Conservation (phyloP, 1,140 invertebrate genomes). For the Aethina tumida region DNA sequence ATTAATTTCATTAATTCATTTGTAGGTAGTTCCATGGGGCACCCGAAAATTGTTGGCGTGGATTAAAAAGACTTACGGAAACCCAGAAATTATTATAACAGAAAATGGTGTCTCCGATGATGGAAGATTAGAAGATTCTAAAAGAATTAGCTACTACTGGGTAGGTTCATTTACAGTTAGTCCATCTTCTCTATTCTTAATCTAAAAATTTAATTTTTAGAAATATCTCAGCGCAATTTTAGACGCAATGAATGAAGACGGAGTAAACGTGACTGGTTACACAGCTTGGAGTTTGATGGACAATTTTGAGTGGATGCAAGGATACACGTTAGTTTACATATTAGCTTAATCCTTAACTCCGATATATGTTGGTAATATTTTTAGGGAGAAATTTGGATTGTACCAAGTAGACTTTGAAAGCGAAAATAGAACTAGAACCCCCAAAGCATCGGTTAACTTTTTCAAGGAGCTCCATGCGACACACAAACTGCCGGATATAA, state of each 20-base stretch:
- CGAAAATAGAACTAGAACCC: slow-evolving; percentile 49
- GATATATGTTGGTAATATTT: slow-evolving; percentile 18
- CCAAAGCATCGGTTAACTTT: slow-evolving; percentile 65
- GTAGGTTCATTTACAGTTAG: slow-evolving; percentile 2
- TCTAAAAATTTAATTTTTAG: no score
- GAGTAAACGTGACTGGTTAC: slow-evolving; percentile 40
- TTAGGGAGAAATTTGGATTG: slow-evolving; percentile 59
- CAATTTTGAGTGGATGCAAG: slow-evolving; percentile 51
- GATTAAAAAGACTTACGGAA: slow-evolving; percentile 47
- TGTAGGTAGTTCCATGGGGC: slow-evolving; percentile 43
- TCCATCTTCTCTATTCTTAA: no score
- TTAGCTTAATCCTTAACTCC: no score
- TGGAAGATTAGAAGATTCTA: slow-evolving; percentile 5
- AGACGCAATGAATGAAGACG: slow-evolving; percentile 32
- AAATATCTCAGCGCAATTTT: slow-evolving; percentile 36
- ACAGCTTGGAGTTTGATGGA: slow-evolving; percentile 54
- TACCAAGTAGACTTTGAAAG: slow-evolving; percentile 62
- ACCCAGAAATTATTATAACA: slow-evolving; percentile 46
- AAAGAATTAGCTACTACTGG: slow-evolving; percentile 4
- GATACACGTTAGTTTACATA: slow-evolving; percentile 33
- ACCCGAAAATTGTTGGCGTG: slow-evolving; percentile 47
- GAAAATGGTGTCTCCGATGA: slow-evolving; percentile 53
- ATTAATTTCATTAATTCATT: neutral
- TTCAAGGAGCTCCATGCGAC: no score
- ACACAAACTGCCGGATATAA: no score